These are phyloP conservation scores for Saturnia pavonia DNA, from an alignment of 2,888 invertebrate species.

Conservation along the genomic window DNA sequence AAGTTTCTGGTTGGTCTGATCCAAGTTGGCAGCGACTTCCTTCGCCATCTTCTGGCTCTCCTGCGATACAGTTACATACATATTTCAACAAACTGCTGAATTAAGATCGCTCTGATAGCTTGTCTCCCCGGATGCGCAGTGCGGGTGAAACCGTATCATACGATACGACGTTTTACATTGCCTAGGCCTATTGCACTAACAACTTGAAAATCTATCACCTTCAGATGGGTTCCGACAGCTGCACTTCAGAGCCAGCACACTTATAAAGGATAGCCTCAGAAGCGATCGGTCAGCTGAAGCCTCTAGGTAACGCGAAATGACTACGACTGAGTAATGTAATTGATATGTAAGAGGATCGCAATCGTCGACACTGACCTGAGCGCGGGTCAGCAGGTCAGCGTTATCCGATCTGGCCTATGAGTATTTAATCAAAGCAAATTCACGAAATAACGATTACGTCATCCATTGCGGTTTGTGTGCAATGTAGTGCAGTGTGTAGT, in stretches of 20 bases:
- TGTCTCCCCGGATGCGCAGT: too few species aligned
- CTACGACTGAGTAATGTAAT: background rate
- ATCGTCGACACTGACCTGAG: background rate
- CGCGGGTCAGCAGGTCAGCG: background rate
- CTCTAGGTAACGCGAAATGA: background rate
- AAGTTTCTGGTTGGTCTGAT: conserved; percentile 65
- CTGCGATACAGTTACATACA: conserved; percentile 32
- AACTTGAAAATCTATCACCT: background rate
- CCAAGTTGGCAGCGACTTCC: conserved; percentile 58
- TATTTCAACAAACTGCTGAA: background rate
- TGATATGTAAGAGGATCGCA: background rate
- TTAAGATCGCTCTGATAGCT: background rate
- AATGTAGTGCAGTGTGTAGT: background rate
- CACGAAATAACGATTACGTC: background rate
- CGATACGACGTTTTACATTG: too few species aligned
- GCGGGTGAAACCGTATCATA: background rate
- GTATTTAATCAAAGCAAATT: background rate
- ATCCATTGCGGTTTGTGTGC: background rate
- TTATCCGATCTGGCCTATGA: background rate
- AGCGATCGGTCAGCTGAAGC: background rate
- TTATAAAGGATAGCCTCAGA: background rate
- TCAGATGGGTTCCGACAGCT: background rate
- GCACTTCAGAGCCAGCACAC: background rate
- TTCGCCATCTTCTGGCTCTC: conserved; percentile 66
- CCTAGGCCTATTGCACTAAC: too few species aligned